phyloP scores from a whole-genome alignment of 1,140 invertebrate species.

The Sipha flava region DNA sequence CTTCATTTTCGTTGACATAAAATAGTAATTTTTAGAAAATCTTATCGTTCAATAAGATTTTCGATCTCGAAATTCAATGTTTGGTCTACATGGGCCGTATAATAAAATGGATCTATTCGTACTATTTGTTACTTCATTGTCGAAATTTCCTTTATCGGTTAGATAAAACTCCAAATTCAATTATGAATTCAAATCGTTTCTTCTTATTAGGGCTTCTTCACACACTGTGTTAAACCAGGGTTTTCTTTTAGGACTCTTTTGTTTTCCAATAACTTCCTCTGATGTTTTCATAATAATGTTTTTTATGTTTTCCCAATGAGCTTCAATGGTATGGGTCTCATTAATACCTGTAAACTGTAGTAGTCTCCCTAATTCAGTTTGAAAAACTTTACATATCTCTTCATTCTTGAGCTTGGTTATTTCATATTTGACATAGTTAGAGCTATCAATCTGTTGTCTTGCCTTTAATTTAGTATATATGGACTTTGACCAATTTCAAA shows the following conservation, averaged over 20 bases:
- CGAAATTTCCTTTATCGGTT: too few relatives aligned
- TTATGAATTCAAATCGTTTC: too few relatives aligned
- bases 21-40: too few relatives aligned
- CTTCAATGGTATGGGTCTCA: background rate
- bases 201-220: background rate
- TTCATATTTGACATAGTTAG: background rate
- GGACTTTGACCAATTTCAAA: too few relatives aligned
- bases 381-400: background rate
- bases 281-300: background rate
- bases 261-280: background rate
- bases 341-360: background rate
- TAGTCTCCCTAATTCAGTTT: background rate
- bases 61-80: too few relatives aligned
- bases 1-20: background rate
- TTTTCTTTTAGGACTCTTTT: constrained; percentile 4
- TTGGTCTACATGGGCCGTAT: too few relatives aligned
- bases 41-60: too few relatives aligned
- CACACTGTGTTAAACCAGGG: constrained; percentile 36
- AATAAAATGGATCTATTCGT: too few relatives aligned
- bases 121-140: too few relatives aligned
- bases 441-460: background rate
- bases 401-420: background rate
- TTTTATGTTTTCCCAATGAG: background rate
- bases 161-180: too few relatives aligned
- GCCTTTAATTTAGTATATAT: background rate